Base-by-base conservation (phyloP, 2,113 vertebrate genomes). In the Aspidoscelis tigris region DNA sequence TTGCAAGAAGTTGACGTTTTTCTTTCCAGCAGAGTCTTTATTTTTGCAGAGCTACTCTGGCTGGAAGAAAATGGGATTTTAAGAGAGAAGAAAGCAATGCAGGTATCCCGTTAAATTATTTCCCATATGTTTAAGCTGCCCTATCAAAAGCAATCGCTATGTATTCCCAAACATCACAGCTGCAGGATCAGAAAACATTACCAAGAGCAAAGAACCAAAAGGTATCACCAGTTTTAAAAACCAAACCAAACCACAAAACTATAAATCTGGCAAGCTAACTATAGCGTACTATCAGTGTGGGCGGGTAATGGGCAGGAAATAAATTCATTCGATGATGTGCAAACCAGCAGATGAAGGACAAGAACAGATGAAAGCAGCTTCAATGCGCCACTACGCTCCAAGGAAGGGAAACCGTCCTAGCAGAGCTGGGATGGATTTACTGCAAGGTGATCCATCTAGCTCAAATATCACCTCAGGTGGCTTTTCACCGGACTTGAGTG, bases 281-380 rank as follows among this genome's bases (percentile, higher is more conserved):
- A 61, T 16, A 61, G 18, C 4, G 58, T 18, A 61, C 58, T 24
- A 84, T 79, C 73, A 70, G 66, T 1, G 75, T 0, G 47, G 83
- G 80, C 18, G 14, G 58, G 18, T 16, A 18, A 4, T 16, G 18
- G 58, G 12, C 58, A 61, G 82, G 24, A 44, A 84, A 79, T 1
- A 16, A 47, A 85, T 76, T 26, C 24, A 53, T 43, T 24, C 5
- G 26, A 80, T 70, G 1, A 53, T 20, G 78, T 53, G 4, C 16
- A 85, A 85, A 81, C 3, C 3, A 87, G 33, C 66, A 83, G 4
- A 2, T 1, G 43, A 90, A 91, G 65, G 70, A 87, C 90, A 88
- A 89, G 64, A 21, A 22, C 0, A 81, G 78, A 86, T 85, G 68
- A 76, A 84, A 0, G 7, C 61, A 5, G 43, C 84, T 88, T 86